Evolutionary conservation across 1,140 invertebrate genomes (phyloP).

Genomic region (Gyrodactylus bullatarudis): DNA sequence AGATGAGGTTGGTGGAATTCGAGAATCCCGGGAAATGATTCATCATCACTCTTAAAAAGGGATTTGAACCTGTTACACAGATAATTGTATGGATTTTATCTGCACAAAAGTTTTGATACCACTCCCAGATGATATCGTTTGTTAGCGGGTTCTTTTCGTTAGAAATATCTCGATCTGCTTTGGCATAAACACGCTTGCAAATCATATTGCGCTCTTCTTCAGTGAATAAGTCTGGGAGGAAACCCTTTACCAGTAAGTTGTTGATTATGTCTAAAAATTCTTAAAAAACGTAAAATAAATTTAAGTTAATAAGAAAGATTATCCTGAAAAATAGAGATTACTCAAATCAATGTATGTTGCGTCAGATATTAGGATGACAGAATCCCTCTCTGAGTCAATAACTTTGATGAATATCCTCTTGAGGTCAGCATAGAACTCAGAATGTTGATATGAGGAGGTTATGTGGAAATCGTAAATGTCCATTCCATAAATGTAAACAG

Average conservation of each 20-base stretch:
- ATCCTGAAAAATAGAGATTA: not conserved
- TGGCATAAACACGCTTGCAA: slow-evolving; percentile 26
- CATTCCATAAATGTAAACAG: slow-evolving; percentile 25
- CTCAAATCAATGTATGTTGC: slow-evolving; percentile 29
- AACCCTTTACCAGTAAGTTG: slow-evolving; percentile 49
- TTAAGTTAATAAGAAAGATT: not conserved
- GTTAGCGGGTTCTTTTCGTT: slow-evolving; percentile 16
- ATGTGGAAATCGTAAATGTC: slow-evolving; percentile 34
- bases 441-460: slow-evolving; percentile 25
- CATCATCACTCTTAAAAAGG: slow-evolving; percentile 19
- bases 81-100: slow-evolving; percentile 22
- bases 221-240: slow-evolving; percentile 43
- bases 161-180: not conserved
- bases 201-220: slow-evolving; percentile 53
- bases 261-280: slow-evolving; percentile 57
- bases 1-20: slow-evolving; percentile 22
- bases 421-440: slow-evolving; percentile 43
- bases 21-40: slow-evolving; percentile 22
- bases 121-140: slow-evolving; percentile 24
- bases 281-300: slow-evolving; percentile 2
- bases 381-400: slow-evolving; percentile 38
- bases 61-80: slow-evolving; percentile 21
- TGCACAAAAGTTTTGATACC: slow-evolving; percentile 24
- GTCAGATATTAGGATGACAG: slow-evolving; percentile 45
- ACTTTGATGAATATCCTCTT: slow-evolving; percentile 38